Conservation (phyloP, 2,113 vertebrate species). For the Callithrix jacchus region DNA sequence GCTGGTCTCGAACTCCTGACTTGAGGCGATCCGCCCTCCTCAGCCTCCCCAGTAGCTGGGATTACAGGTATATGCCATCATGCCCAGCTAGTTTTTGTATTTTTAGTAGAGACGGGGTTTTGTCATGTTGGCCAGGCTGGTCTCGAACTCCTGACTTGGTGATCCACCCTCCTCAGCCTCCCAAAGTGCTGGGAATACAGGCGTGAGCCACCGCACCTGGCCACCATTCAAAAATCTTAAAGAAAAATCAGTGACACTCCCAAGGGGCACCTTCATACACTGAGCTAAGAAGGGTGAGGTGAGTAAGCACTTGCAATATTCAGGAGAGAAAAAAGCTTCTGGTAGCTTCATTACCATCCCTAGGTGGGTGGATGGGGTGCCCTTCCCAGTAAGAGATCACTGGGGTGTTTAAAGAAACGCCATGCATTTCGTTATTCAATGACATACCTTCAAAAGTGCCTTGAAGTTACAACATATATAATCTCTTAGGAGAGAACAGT, state of each 20-base stretch:
- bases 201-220: too few relatives aligned
- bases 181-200: too few relatives aligned
- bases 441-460: neutral
- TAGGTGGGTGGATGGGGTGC: neutral
- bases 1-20: too few relatives aligned
- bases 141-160: too few relatives aligned
- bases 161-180: too few relatives aligned
- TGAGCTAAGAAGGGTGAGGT: neutral
- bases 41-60: too few relatives aligned
- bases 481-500: slow-evolving; percentile 11
- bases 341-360: neutral
- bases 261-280: neutral
- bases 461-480: neutral
- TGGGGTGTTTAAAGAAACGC: neutral
- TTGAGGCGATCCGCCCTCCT: too few relatives aligned
- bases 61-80: too few relatives aligned
- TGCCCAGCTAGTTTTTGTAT: too few relatives aligned
- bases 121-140: too few relatives aligned
- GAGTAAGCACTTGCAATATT: neutral
- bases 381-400: neutral
- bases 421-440: neutral
- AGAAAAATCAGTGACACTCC: neutral
- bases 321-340: neutral
- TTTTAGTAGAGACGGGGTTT: too few relatives aligned
- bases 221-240: neutral